Base-by-base conservation (phyloP, 1,140 invertebrate species). In the Zelostemma sp. region DNA sequence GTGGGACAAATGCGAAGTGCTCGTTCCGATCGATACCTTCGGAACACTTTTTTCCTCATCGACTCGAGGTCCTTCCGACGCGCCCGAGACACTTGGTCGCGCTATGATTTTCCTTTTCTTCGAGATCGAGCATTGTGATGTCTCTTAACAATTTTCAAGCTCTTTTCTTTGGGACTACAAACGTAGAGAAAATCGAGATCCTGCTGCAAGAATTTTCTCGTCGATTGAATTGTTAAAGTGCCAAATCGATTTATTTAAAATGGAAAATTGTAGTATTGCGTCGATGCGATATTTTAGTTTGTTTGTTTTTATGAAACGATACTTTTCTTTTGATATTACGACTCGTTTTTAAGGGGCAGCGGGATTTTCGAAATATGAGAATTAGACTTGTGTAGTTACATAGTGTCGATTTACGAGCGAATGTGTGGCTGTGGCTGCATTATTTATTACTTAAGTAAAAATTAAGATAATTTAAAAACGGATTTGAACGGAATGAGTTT, bases 151-250 rank as follows among this genome's bases (percentile, higher is more conserved):
- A 12, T 16, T 6, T 57, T 57, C 11, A 57, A 38, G 19, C 15
- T 46, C 18, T 53, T 19, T 53, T 61, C 33, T 53, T 53, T 45
- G 51, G 57, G n/a, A n/a, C n/a, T n/a, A n/a, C n/a, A n/a, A n/a
- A n/a, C n/a, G n/a, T n/a, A n/a, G n/a, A n/a, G n/a, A n/a, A n/a
- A 11, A 3, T 43, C 40, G 15, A 43, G 40, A 43, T 43, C 40
- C 40, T 43, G 40, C 14, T 43, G 14, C 40, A 16, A 16, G 15
- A 43, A 43, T 16, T 43, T 43, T 43, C 16, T 15, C n/a, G 11
- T 40, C 11, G 5, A 2, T 11, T 40, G 35, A 12, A 15, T 4
- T 4, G 5, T 15, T 40, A 5, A 40, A 40, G 35, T 40, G 35
- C 35, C 35, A 40, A 40, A 40, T 12, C 3, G 5, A 4, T 40